phyloP scores from a whole-genome alignment of 1,140 invertebrate genomes.

The Formica selysi region DNA sequence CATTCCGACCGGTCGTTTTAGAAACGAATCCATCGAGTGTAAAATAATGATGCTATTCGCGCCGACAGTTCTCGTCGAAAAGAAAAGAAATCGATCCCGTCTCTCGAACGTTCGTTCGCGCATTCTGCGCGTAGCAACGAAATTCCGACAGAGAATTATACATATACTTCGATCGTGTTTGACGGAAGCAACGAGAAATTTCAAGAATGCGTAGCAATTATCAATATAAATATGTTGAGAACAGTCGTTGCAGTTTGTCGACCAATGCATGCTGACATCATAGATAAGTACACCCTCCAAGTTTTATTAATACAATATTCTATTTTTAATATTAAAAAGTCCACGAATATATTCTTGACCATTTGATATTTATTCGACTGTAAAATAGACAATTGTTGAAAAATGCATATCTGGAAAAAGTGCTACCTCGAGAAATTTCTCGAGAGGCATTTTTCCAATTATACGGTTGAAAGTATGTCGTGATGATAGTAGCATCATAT shows the following conservation, averaged over 20 bases:
- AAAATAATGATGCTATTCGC: slow-evolving; percentile 46
- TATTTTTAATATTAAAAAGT: neutral
- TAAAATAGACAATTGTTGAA: neutral
- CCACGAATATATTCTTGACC: neutral
- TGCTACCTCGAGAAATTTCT: neutral
- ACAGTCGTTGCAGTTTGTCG: neutral
- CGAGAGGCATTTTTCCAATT: neutral
- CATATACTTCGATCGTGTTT: neutral
- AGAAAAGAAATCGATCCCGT: slow-evolving; percentile 28
- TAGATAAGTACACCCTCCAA: neutral
- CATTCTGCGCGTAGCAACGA: neutral
- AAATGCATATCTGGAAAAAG: neutral
- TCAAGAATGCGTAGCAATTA: neutral
- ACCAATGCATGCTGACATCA: neutral
- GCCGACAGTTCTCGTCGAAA: neutral
- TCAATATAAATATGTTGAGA: neutral
- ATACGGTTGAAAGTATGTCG: neutral
- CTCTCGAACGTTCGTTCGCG: neutral
- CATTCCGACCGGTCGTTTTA: slow-evolving; percentile 38
- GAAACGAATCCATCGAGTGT: slow-evolving; percentile 58
- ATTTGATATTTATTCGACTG: neutral
- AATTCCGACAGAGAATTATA: slow-evolving; percentile 7
- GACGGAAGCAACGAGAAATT: neutral
- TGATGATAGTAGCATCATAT: neutral
- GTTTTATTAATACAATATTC: neutral